Base-by-base conservation (phyloP, 92 coral and sea anemone species). In the Porites lobata region DNA sequence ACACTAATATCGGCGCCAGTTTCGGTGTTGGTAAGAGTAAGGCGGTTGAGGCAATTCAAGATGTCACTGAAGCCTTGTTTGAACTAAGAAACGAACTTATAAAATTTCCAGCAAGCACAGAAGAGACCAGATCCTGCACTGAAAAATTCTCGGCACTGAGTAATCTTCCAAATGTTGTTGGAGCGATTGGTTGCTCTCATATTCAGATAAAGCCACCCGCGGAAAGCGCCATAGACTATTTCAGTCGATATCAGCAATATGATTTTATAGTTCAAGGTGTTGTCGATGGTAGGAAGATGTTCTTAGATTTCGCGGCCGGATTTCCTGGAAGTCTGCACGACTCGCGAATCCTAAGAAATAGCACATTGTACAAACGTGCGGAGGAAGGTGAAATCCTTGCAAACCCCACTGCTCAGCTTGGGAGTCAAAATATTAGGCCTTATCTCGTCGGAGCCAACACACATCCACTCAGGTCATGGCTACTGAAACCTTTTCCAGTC, bases 121-220 rank as follows among this genome's bases (percentile, higher is more conserved):
- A 14, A 76, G 84, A 77, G 65, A 62, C 64, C 8, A 65, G 3
- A 51, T 69, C 64, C 9, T 6, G 80, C 84, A 22, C 18, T 22
- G 89, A 63, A 50, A 86, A 53, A 2, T 86, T 77, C 57, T 62
- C 62, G 19, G 69, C 56, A 22, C 72, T 86, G 14, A 61, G 70
- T 2, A 11, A 87, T 58, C 77, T 87, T 54, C 80, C 80, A 9
- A 86, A 86, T 59, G 72, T 85, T 53, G 77, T 61, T 11, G 89
- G 89, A 1, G 89, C 84, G 9, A 77, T 85, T 64, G 89, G 77
- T 69, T 77, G 90, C 79, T 52, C 75, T 22, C 85, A 86, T 62
- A 58, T 79, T 22, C 8, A 38, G 61, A 86, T 79, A 9, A 79
- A 86, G 57, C 53, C 50, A 8, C 90, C 75, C 61, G 4, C 0